phyloP scores from a whole-genome alignment of 1,140 invertebrate genomes.

The Meteorus sp. region DNA sequence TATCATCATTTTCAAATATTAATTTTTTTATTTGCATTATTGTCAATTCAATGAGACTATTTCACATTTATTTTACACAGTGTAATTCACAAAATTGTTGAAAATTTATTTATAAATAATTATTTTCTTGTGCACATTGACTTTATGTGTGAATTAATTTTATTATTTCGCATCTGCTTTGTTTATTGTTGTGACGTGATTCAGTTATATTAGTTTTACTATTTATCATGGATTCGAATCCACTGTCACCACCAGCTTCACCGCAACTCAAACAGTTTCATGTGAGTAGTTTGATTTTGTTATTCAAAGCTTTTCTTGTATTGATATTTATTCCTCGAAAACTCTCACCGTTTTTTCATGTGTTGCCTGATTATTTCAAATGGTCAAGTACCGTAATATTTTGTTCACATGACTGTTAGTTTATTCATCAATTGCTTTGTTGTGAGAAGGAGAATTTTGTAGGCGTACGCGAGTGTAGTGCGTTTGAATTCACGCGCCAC shows the following conservation, averaged over 20 bases:
- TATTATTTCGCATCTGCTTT: not conserved
- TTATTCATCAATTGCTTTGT: no score
- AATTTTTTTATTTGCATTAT: conserved; percentile 29
- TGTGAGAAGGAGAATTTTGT: no score
- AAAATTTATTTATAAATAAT: no score
- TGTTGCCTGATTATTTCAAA: no score
- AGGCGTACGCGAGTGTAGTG: not conserved
- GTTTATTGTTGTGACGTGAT: conserved; percentile 3
- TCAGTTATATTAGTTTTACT: not conserved
- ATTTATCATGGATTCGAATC: conserved; percentile 36
- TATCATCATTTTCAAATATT: conserved; percentile 31
- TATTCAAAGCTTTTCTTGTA: conserved; percentile 29
- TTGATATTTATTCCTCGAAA: conserved; percentile 28
- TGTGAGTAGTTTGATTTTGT: conserved; percentile 55
- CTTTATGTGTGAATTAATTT: no score
- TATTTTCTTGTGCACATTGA: no score
- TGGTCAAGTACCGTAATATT: no score
- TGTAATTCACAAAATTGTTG: no score
- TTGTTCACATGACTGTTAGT: not conserved
- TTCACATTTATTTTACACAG: no score
- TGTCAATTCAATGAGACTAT: no score
- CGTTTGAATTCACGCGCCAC: not conserved
- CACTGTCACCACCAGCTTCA: conserved; percentile 64
- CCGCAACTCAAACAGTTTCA: conserved; percentile 59
- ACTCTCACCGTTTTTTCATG: no score